A percentile compares a stretch with the other conserved stretches of the same genome.
phyloP scores from a whole-genome alignment of 2,797 vertebrate genomes.

The Florisuga fusca region DNA sequence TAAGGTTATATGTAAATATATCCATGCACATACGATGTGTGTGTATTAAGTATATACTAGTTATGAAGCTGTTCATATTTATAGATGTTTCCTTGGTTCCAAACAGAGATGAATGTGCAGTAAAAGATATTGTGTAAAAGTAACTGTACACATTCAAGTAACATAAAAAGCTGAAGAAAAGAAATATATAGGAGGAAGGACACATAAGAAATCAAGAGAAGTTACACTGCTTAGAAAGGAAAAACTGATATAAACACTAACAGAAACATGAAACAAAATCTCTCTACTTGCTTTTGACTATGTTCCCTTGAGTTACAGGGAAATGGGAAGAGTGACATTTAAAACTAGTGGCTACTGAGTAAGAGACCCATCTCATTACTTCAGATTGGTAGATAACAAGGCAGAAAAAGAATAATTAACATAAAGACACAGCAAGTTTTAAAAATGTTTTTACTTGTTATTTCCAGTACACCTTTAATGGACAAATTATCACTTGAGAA shows the following conservation, averaged over 20 bases:
- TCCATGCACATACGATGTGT: background rate
- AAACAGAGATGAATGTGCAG: background rate
- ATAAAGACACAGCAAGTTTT: background rate
- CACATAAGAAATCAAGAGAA: constrained; percentile 2
- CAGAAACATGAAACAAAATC: constrained; percentile 1
- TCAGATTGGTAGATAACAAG: background rate
- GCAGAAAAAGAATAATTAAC: background rate
- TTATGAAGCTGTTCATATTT: background rate
- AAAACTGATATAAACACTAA: background rate
- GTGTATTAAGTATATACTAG: background rate
- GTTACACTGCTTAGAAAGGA: background rate
- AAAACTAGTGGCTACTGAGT: background rate
- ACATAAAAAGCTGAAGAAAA: constrained; percentile 9
- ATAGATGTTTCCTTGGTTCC: background rate
- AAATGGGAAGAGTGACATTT: background rate
- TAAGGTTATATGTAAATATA: background rate
- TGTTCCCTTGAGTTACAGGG: background rate
- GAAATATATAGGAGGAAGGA: background rate
- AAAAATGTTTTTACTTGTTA: background rate
- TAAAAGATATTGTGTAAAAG: constrained; percentile 46
- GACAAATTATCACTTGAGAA: background rate
- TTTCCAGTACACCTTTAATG: constrained; percentile 4
- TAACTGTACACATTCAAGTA: background rate
- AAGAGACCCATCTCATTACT: background rate
- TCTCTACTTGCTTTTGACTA: background rate